Percentiles rank a stretch among this genome's conserved stretches.
These are phyloP conservation scores for Holothuria scabra DNA, from an alignment of 53 echinoderm and acorn worm genomes.

Conservation along the genomic window DNA sequence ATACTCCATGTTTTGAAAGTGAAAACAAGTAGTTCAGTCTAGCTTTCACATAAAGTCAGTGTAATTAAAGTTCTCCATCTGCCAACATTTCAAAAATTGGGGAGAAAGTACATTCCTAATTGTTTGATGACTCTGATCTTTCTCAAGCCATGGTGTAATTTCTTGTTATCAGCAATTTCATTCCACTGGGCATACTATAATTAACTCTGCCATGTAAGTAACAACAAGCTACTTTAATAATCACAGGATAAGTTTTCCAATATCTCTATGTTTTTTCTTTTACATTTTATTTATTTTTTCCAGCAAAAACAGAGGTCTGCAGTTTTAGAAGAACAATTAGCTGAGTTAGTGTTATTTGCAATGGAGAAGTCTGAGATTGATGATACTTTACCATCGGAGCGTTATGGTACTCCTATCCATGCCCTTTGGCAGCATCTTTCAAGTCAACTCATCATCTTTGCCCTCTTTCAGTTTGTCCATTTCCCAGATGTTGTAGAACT, in stretches of 20 bases:
- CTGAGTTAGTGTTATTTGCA: slow-evolving; percentile 84
- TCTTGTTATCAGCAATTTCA: too few relatives aligned
- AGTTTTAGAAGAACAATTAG: slow-evolving; percentile 85
- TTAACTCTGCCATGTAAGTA: too few relatives aligned
- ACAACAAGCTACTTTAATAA: too few relatives aligned
- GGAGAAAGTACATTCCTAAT: too few relatives aligned
- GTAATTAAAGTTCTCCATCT: too few relatives aligned
- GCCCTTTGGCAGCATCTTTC: slow-evolving; percentile 95
- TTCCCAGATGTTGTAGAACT: slow-evolving; percentile 87
- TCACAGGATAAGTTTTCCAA: neutral
- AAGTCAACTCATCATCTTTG: slow-evolving; percentile 97
- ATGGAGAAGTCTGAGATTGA: slow-evolving; percentile 93
- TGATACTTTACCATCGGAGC: slow-evolving; percentile 45
- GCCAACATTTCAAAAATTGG: too few relatives aligned
- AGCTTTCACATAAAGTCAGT: too few relatives aligned
- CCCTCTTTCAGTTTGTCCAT: slow-evolving; percentile 93
- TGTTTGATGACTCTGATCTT: too few relatives aligned
- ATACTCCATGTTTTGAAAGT: neutral
- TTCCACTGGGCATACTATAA: too few relatives aligned
- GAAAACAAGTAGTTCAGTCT: too few relatives aligned
- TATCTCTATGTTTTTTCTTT: neutral
- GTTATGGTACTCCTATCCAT: slow-evolving; percentile 58
- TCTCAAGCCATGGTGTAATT: too few relatives aligned
- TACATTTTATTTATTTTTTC: too few relatives aligned
- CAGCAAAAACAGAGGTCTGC: slow-evolving; percentile 92